A percentile compares a stretch with the other conserved stretches of the same genome.
phyloP scores from a whole-genome alignment of 2,113 vertebrate genomes.

The Sclerurus mexicanus region DNA sequence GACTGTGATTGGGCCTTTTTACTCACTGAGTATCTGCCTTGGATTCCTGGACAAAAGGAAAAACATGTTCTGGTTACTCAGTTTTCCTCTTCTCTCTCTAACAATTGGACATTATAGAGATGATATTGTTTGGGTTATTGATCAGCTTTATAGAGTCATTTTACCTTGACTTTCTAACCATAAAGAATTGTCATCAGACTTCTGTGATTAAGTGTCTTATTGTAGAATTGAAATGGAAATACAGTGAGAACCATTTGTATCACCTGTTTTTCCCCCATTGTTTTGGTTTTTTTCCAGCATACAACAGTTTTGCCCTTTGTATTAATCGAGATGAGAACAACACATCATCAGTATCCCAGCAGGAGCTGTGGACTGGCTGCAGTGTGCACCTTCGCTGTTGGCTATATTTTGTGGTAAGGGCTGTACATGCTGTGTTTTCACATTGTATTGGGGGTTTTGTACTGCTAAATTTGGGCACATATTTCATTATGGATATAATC shows the following conservation, averaged over 20 bases:
- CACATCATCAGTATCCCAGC: slow-evolving; percentile 92
- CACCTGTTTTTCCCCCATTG: slow-evolving; percentile 37
- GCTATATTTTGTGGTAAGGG: slow-evolving; percentile 95
- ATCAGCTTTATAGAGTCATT: background rate
- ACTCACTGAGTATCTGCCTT: background rate
- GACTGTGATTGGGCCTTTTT: background rate
- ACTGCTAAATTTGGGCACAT: slow-evolving; percentile 73
- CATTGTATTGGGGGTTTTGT: slow-evolving; percentile 57
- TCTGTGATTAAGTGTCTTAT: background rate
- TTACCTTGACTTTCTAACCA: background rate
- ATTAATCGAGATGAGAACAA: slow-evolving; percentile 98
- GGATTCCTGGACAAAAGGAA: background rate
- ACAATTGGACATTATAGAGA: background rate
- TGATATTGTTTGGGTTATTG: background rate
- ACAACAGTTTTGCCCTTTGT: slow-evolving; percentile 97
- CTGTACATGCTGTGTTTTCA: slow-evolving; percentile 52
- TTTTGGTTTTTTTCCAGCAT: slow-evolving; percentile 80
- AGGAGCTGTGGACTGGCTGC: slow-evolving; percentile 86
- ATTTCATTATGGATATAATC: slow-evolving; percentile 74
- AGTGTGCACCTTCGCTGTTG: slow-evolving; percentile 87
- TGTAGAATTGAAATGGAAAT: background rate
- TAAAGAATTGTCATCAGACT: background rate
- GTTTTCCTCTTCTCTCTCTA: background rate
- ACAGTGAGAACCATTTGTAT: slow-evolving; percentile 20
- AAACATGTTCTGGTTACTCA: background rate